Evolutionary conservation across 2,888 invertebrate species (phyloP).

Genomic region (Invenusta paracnida): DNA sequence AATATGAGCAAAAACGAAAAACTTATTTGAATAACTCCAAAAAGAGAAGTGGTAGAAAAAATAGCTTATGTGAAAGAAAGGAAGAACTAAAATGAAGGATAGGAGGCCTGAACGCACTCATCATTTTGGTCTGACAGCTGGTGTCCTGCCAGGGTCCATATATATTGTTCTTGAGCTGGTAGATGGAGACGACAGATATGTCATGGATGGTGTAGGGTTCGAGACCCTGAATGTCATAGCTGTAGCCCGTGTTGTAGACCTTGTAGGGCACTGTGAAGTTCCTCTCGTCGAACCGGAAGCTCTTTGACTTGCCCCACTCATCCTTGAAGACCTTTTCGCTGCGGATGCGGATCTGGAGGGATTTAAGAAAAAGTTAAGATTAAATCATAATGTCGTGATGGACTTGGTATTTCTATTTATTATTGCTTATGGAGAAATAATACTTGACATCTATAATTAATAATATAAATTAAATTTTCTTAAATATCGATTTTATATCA

Average conservation of each 20-base stretch:
- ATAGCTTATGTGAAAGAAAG: too few relatives aligned
- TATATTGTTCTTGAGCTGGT: slow-evolving; percentile 48
- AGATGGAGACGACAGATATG: slow-evolving; percentile 57
- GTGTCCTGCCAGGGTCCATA: not conserved
- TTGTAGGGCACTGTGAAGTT: not conserved
- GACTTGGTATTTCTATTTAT: too few relatives aligned
- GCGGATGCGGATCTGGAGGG: slow-evolving; percentile 53
- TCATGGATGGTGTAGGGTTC: slow-evolving; percentile 55
- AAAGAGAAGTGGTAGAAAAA: too few relatives aligned
- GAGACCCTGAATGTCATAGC: slow-evolving; percentile 50
- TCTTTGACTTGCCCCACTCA: slow-evolving; percentile 48
- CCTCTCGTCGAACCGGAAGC: slow-evolving; percentile 45
- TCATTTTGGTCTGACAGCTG: slow-evolving; percentile 36
- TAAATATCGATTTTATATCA: too few relatives aligned
- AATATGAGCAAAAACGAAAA: too few relatives aligned
- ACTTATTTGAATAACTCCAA: too few relatives aligned
- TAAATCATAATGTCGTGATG: too few relatives aligned
- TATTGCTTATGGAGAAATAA: too few relatives aligned
- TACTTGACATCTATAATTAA: too few relatives aligned
- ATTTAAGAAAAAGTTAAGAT: too few relatives aligned
- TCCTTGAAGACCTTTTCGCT: slow-evolving; percentile 53
- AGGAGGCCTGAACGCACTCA: slow-evolving; percentile 6
- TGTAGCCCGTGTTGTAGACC: not conserved
- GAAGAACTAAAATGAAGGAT: too few relatives aligned
- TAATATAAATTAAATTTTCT: too few relatives aligned